Base-by-base conservation (phyloP, 2,797 vertebrate species). In the Discoglossus pictus region DNA sequence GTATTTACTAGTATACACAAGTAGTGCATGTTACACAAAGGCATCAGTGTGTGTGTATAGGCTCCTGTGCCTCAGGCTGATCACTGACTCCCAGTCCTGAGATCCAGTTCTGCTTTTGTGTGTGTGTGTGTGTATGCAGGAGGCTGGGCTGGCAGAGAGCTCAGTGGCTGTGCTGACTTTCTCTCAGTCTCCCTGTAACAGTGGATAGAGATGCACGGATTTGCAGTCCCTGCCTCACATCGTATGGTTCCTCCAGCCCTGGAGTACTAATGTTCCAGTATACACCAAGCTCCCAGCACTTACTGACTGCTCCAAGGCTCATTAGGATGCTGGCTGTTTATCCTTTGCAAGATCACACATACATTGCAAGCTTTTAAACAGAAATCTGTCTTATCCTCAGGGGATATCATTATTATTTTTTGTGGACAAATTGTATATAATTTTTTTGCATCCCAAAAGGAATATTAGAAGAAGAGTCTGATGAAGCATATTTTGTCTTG, bases 131-230 rank as follows among this genome's bases (percentile, higher is more conserved):
- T 36, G 10, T 4, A 64, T 35, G 5, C 44, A 23, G 61, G 61
- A 65, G 68, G 60, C 55, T 58, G 68, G 68, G 61, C 61, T 64
- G 61, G 55, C 46, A 62, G 42, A 35, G 60, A 55, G 60, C 51
- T 47, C 39, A 36, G 60, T 63, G 55, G 51, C 59, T 63, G 20
- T 25, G 61, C 68, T 59, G 68, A 64, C 10, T 65, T 64, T 64
- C 61, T 59, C 68, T 18, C 68, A 65, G 61, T 71, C 68, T 71
- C 61, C 68, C 52, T 58, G 46, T 59, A 64, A 58, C 61, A 59
- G 25, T 35, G 61, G 59, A 20, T 34, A 52, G 68, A 64, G 48
- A 34, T 52, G 63, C 59, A 56, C 10, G 18, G 20, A 55, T 54
- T 34, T 35, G 44, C 58, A 40, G 54, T 52, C 38, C 46, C 38